phyloP scores from a whole-genome alignment of 2,797 vertebrate species.

The Gymnocypris eckloni region DNA sequence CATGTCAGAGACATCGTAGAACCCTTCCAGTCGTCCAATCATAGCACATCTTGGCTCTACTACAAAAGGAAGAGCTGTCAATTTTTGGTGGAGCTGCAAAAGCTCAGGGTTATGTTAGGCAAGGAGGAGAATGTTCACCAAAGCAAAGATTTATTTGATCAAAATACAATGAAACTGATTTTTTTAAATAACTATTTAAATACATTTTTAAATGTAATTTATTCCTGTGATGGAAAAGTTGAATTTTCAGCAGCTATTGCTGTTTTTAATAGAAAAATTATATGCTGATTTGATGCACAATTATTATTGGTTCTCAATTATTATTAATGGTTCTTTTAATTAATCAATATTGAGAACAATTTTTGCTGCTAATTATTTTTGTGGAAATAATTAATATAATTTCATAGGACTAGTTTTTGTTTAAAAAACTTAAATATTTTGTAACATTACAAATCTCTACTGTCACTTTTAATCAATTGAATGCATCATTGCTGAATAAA shows the following conservation, averaged over 20 bases:
- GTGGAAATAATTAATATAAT: no score
- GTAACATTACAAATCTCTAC: background rate
- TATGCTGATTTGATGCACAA: background rate
- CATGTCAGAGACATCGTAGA: slow-evolving; percentile 41
- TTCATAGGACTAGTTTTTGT: no score
- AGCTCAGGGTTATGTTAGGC: slow-evolving; percentile 44
- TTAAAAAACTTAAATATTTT: background rate
- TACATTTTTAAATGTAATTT: background rate
- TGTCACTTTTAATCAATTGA: background rate
- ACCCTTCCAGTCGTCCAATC: slow-evolving; percentile 41
- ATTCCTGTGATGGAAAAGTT: no score
- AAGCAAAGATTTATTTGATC: background rate
- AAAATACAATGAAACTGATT: background rate
- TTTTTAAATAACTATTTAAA: background rate
- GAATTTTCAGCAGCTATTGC: background rate
- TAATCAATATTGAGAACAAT: background rate
- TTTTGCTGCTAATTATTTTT: no score
- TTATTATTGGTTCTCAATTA: background rate
- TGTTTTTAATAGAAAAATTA: background rate
- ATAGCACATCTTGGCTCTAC: slow-evolving; percentile 32
- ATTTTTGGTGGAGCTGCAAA: slow-evolving; percentile 28
- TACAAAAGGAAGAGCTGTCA: slow-evolving; percentile 56
- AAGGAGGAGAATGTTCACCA: slow-evolving; percentile 43
- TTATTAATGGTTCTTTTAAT: background rate
- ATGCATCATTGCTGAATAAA: background rate